Conservation (phyloP, 2,797 vertebrate genomes). For the Todus mexicanus region DNA sequence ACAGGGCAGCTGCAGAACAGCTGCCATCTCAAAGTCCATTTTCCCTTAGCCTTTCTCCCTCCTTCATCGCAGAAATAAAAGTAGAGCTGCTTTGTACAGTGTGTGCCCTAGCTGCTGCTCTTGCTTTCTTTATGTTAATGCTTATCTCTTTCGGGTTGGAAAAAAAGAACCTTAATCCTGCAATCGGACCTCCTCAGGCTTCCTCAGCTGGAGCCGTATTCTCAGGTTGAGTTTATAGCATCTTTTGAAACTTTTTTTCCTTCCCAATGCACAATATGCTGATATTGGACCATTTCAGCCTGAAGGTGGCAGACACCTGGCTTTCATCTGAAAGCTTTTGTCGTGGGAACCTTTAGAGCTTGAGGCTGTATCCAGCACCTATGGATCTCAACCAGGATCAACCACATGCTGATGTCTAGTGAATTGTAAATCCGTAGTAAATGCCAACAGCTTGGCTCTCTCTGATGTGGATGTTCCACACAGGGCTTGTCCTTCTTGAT, state of each 20-base stretch:
- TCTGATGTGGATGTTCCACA: rapidly evolving
- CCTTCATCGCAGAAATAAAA: neutral
- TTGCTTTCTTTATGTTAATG: neutral
- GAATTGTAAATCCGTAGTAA: neutral
- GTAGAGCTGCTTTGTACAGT: rapidly evolving
- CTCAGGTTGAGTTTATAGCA: neutral
- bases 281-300: neutral
- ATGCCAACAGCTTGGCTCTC: neutral
- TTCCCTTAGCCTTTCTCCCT: neutral
- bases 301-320: neutral
- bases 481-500: neutral
- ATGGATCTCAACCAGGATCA: neutral
- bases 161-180: neutral
- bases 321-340: neutral
- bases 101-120: neutral
- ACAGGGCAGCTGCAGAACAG: neutral
- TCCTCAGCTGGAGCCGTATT: neutral
- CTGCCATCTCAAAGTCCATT: neutral
- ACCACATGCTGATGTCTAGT: rapidly evolving
- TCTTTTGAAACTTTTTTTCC: neutral
- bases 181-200: neutral
- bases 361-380: neutral
- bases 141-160: neutral
- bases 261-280: neutral
- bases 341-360: neutral